Base-by-base conservation (phyloP, 2,797 vertebrate species). In the Chloroceryle inda region DNA sequence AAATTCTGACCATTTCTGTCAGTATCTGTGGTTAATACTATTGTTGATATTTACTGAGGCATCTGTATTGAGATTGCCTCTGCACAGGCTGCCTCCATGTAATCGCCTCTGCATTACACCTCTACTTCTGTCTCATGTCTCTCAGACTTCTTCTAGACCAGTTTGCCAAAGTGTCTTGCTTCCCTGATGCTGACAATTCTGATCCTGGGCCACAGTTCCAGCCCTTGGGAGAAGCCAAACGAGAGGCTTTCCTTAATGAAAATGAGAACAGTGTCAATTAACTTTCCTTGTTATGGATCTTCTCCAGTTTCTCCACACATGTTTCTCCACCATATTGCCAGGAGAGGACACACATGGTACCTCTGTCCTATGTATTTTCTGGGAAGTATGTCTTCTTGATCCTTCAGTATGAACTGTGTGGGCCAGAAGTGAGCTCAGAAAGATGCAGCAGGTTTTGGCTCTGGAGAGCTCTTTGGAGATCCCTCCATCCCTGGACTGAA, bases 1-100 rank as follows among this genome's bases (percentile, higher is more conserved):
- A 38, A 88, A 63, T 92, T 84, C 63, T 71, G 26, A 88, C 31
- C 23, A 26, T 76, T 95, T 91, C 63, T 59, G 52, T 73, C 71
- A 67, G 21, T 78, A 84, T 76, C 44, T 52, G 10, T 26, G 9
- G 69, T 77, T 90, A 85, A 90, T 90, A 92, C 88, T 50, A 66
- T 56, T 67, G 58, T 84, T 33, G 5, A 18, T 94, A 68, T 67
- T 82, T 75, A 50, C 52, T 49, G 63, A 87, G 67, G 26, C 66
- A 74, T 31, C n/a, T 64, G 26, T 59, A 77, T 31, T 33, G 62
- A 76, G 47, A 55, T 86, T 79, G 75, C 56, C 55, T 86, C 37
- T 86, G 47, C 63, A 37, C 33, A 50, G 50, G 11, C 37, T 85
- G 55, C 38, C 16, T 89, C 24, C 13, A 2, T 38, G 23, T 63